Evolutionary conservation across 2,888 invertebrate genomes (phyloP).

Genomic region (Dryobota labecula): DNA sequence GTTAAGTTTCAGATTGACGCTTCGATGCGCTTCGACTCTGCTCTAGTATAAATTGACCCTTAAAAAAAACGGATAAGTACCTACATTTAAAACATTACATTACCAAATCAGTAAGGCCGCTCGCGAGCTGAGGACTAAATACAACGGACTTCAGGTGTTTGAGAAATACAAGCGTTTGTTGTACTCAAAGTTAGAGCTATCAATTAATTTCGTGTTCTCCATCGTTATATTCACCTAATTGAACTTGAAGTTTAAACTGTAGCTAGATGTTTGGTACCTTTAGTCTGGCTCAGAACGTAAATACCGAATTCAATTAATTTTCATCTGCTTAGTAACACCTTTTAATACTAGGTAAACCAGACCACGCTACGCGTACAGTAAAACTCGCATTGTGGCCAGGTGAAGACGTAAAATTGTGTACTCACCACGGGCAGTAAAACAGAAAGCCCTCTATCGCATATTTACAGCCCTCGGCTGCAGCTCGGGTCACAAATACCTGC

Average conservation of each 20-base stretch:
- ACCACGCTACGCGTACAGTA: too few species aligned
- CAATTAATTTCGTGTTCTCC: slow-evolving; percentile 4
- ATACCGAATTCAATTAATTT: not conserved
- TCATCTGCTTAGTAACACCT: not conserved
- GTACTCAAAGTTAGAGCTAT: not conserved
- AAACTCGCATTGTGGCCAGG: too few species aligned
- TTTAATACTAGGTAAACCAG: not conserved
- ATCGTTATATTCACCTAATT: not conserved
- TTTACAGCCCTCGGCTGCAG: too few species aligned
- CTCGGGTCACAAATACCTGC: too few species aligned
- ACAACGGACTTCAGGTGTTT: not conserved
- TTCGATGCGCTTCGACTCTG: too few species aligned
- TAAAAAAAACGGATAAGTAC: too few species aligned
- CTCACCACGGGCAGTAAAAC: too few species aligned
- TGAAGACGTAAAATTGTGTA: too few species aligned
- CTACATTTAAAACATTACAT: not conserved
- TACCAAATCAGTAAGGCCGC: not conserved
- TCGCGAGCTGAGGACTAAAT: not conserved
- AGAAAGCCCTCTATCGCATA: too few species aligned
- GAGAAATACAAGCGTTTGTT: not conserved
- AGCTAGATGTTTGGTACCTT: not conserved
- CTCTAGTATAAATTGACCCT: too few species aligned
- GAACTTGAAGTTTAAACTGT: not conserved
- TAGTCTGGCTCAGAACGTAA: not conserved
- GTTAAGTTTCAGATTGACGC: too few species aligned